Base-by-base conservation (phyloP, 2,888 invertebrate species). In the Tachina lurida region DNA sequence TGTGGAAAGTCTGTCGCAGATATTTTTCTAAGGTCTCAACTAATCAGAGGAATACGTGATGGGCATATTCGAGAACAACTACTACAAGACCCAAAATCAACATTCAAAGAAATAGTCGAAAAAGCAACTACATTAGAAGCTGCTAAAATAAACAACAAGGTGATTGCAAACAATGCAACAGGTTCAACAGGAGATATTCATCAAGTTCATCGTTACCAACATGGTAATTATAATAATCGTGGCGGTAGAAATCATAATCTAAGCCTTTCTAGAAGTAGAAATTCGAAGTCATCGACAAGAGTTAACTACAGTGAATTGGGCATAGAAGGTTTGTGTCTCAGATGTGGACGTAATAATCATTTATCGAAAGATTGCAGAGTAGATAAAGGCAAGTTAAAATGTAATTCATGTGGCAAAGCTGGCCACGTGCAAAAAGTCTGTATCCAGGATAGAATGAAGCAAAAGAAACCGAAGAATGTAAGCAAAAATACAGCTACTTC, bases 11-110 rank as follows among this genome's bases (percentile, higher is more conserved):
- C 87, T 2, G 70, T 87, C 12, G 4, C 78, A 22, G 47, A 87
- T 8, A 70, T 84, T 47, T 84, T 84, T 45, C 56, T 81, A 13
- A 63, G 87, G 5, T 39, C 86, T 0, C 86, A 87, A 58, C 65
- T 87, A 2, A 84, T 84, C n/a, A 74, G 84, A 75, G 81, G 87
- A 1, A 10, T 87, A 2, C 56, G 78, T 17, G 81, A 81, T 58
- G 60, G 31, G 0, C 31, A 82, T 47, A 87, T 84, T 10, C 49
- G 84, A 10, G 84, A 84, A 10, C 84, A 84, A 47, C 41, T 84
- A 10, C 54, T 87, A 15, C 81, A 84, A 81, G 43, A 68, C 0
- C 60, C 77, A 62, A 41, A 70, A 31, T 45, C 54, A 58, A 73
- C 63, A 7, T 85, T 78, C 43, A 47, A 52, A 13, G 39, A 84